These are phyloP conservation scores for Himalopsyche anomala DNA, from an alignment of 2,888 invertebrate genomes.

Conservation along the genomic window DNA sequence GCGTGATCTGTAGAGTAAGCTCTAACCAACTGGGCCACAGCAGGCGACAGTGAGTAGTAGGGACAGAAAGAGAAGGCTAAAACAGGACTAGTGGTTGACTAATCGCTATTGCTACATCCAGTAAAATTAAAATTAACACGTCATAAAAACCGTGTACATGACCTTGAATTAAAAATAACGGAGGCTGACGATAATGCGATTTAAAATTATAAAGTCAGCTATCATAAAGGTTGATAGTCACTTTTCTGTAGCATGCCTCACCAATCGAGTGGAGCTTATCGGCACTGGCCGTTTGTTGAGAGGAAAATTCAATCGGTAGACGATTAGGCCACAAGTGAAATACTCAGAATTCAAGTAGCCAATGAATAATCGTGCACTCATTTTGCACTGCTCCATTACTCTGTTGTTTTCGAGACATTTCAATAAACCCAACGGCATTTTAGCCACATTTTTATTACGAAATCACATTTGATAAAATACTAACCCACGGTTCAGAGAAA, in stretches of 20 bases:
- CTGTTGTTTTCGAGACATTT: conserved; percentile 29
- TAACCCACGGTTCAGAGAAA: conserved; percentile 1
- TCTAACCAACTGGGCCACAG: too few species aligned
- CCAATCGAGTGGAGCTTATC: conserved; percentile 34
- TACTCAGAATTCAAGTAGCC: conserved; percentile 35
- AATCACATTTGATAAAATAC: conserved; percentile 38
- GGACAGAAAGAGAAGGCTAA: too few species aligned
- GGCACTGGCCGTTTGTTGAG: conserved; percentile 32
- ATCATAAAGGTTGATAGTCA: background rate
- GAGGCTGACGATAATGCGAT: too few species aligned
- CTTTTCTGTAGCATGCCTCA: conserved; percentile 27
- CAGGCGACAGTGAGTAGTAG: too few species aligned
- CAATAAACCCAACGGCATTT: conserved; percentile 37
- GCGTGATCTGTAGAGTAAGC: too few species aligned
- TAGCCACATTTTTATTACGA: conserved; percentile 36
- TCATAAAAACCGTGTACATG: too few species aligned
- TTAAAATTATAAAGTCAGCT: too few species aligned
- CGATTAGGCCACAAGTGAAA: conserved; percentile 42
- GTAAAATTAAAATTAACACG: too few species aligned
- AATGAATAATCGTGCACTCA: conserved; percentile 30
- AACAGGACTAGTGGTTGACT: too few species aligned
- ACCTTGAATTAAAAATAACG: too few species aligned
- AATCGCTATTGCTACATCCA: too few species aligned
- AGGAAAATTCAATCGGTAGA: conserved; percentile 40
- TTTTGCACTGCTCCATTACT: conserved; percentile 28